Evolutionary conservation across 2,888 invertebrate species (phyloP).

Genomic region (Deilephila porcellus): DNA sequence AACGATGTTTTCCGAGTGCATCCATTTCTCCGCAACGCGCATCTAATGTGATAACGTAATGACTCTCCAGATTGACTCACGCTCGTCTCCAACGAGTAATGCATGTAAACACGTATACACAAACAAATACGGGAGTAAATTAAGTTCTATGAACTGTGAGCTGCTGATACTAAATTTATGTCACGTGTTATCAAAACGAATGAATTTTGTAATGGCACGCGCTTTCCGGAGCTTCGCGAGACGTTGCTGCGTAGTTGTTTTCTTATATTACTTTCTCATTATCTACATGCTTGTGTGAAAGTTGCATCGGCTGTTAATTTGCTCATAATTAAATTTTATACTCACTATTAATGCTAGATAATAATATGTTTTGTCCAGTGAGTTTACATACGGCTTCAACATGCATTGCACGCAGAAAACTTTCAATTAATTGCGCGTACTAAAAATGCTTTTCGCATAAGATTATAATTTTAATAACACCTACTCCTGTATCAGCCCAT

Average conservation of each 20-base stretch:
- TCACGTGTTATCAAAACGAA: constrained; percentile 71
- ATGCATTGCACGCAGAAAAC: no score
- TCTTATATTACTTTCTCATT: constrained; percentile 20
- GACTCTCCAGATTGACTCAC: constrained; percentile 77
- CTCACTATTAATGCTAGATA: neutral
- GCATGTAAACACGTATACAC: constrained; percentile 60
- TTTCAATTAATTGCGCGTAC: no score
- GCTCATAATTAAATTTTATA: neutral
- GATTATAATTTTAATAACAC: no score
- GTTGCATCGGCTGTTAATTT: neutral
- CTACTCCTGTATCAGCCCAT: no score
- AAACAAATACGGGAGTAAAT: constrained; percentile 56
- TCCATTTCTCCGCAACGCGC: constrained; percentile 68
- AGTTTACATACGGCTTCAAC: no score
- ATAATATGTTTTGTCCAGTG: no score
- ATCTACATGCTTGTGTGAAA: constrained; percentile 21
- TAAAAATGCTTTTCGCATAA: no score
- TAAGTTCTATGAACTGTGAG: constrained; percentile 78
- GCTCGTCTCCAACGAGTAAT: constrained; percentile 59
- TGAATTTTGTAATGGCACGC: constrained; percentile 75
- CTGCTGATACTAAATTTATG: constrained; percentile 75
- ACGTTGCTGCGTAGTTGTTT: constrained; percentile 27
- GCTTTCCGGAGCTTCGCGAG: constrained; percentile 63
- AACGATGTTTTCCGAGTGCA: constrained; percentile 57
- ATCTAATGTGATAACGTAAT: constrained; percentile 71